These are phyloP conservation scores for Nematostella vectensis DNA, from an alignment of 92 coral and sea anemone species.

Conservation along the genomic window DNA sequence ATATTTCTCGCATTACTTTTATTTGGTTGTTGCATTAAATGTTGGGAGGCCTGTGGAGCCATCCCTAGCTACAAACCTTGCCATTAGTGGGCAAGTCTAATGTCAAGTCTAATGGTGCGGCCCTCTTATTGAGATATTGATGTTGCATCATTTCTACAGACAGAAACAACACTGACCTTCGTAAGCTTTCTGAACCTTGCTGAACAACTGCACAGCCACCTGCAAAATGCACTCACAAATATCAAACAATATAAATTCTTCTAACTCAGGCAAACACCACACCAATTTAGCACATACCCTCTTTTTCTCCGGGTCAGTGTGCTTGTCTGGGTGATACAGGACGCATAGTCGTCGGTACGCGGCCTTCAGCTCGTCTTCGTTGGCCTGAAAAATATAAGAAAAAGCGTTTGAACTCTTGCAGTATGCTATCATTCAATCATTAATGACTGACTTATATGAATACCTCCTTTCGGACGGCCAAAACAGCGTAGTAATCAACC, in stretches of 20 bases:
- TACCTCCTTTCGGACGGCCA: slow-evolving; percentile 89
- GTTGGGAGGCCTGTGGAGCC: too few species aligned
- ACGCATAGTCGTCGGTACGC: slow-evolving; percentile 92
- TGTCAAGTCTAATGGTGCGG: too few species aligned
- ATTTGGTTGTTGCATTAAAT: too few species aligned
- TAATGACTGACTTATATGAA: too few species aligned
- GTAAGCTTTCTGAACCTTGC: slow-evolving; percentile 81
- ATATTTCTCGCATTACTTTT: too few species aligned
- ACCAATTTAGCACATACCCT: slow-evolving; percentile 26
- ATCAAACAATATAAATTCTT: not conserved
- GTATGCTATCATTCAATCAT: not conserved
- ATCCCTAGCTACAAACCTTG: too few species aligned
- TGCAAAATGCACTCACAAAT: too few species aligned
- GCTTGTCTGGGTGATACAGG: slow-evolving; percentile 90
- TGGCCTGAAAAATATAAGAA: slow-evolving; percentile 50
- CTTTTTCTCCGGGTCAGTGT: slow-evolving; percentile 69
- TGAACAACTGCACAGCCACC: slow-evolving; percentile 89
- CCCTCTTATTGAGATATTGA: too few species aligned
- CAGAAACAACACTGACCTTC: slow-evolving; percentile 92
- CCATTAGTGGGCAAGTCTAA: too few species aligned
- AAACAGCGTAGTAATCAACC: slow-evolving; percentile 77
- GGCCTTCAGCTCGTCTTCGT: slow-evolving; percentile 72
- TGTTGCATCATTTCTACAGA: too few species aligned
- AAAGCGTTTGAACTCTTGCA: too few species aligned
- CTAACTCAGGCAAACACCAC: not conserved